Conservation (phyloP, 2,113 vertebrate genomes). For the rat (Rattus norvegicus) region DNA sequence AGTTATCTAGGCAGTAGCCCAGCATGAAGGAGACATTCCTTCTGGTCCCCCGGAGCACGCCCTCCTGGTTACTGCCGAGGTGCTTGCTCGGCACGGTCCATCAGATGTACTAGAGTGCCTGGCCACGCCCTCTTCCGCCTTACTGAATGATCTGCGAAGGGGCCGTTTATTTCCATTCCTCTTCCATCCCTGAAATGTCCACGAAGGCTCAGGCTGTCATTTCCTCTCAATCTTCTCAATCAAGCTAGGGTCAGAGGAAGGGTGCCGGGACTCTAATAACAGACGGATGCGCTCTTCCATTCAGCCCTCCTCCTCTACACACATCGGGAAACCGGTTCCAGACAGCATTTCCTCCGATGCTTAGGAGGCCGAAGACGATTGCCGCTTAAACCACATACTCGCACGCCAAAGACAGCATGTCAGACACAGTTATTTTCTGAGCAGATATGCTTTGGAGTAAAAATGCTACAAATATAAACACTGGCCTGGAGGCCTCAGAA, state of each 20-base stretch:
- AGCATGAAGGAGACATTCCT: constrained; percentile 9
- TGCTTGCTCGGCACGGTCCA: neutral
- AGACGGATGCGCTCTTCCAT: constrained; percentile 14
- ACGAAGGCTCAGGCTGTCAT: constrained; percentile 31
- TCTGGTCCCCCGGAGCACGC: neutral
- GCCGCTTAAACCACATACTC: neutral
- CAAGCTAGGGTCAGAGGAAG: constrained; percentile 29
- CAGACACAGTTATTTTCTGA: constrained; percentile 62
- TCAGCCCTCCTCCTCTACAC: neutral
- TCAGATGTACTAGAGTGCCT: neutral
- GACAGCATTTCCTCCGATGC: constrained; percentile 17
- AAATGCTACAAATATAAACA: constrained; percentile 47
- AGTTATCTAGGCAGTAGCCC: constrained; percentile 12
- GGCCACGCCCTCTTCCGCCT: constrained; percentile 41
- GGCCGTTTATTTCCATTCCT: constrained; percentile 65
- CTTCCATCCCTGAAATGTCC: constrained; percentile 58
- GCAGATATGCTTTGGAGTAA: constrained; percentile 50
- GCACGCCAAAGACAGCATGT: neutral
- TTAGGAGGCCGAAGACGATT: neutral
- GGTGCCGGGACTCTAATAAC: constrained; percentile 40
- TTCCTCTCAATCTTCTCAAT: constrained; percentile 60
- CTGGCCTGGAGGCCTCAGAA: constrained; percentile 44
- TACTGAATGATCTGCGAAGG: constrained; percentile 27
- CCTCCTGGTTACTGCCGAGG: neutral
- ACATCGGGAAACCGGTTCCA: constrained; percentile 15